Evolutionary conservation across 1,140 invertebrate species (phyloP).

Genomic region (Nephila pilipes): DNA sequence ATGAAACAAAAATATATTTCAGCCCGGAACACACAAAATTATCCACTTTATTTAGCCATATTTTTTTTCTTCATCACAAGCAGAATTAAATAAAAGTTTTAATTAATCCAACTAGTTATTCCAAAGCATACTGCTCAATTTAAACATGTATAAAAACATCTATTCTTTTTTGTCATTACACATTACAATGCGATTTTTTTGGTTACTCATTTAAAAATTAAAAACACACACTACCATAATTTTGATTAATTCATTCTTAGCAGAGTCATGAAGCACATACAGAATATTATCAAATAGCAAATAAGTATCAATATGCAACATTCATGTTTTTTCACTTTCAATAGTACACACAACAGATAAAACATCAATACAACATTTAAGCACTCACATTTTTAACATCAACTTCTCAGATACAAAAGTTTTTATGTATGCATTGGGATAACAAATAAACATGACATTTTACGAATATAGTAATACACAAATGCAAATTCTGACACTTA

Average conservation of each 20-base stretch:
- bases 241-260: conserved; percentile 5
- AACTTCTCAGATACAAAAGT: neutral
- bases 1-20: neutral
- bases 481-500: neutral
- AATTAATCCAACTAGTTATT: neutral
- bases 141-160: neutral
- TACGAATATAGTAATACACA: neutral
- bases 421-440: neutral
- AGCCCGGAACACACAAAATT: neutral
- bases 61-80: neutral
- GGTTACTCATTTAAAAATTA: neutral
- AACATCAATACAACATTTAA: neutral
- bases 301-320: neutral
- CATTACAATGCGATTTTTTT: neutral
- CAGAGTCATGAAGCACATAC: neutral
- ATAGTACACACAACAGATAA: neutral
- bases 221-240: neutral
- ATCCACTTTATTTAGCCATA: neutral
- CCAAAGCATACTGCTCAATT: neutral
- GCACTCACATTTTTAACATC: neutral
- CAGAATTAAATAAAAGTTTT: neutral
- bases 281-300: neutral
- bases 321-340: neutral
- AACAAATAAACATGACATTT: neutral
- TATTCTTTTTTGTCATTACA: neutral